Conservation (phyloP, 2,113 vertebrate species). For the Pan troglodytes region DNA sequence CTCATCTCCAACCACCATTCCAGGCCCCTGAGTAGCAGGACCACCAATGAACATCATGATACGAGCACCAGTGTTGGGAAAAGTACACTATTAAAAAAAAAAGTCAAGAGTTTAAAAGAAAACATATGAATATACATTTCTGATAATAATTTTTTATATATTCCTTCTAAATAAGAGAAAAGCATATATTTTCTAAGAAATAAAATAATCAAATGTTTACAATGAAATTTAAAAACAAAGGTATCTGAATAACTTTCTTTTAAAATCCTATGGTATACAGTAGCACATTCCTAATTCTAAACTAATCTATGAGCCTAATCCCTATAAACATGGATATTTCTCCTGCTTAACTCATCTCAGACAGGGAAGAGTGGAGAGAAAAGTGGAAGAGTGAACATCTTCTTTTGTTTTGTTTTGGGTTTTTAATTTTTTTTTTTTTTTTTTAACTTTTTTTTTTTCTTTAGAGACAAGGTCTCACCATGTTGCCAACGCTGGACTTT, state of each 20-base stretch:
- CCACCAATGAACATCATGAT: constrained; percentile 99
- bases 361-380: background rate
- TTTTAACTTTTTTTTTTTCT: background rate
- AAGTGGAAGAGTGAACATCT: background rate
- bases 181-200: constrained; percentile 12
- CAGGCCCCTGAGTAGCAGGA: constrained; percentile 96
- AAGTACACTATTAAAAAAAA: constrained; percentile 90
- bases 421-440: background rate
- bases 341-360: background rate
- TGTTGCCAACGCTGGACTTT: background rate
- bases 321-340: background rate
- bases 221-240: constrained; percentile 35
- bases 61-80: constrained; percentile 96
- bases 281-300: background rate
- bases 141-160: background rate
- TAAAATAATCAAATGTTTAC: constrained; percentile 35
- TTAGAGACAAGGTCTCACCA: background rate
- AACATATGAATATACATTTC: background rate
- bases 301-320: constrained; percentile 17
- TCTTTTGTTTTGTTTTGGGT: background rate
- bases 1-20: constrained; percentile 99
- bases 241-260: background rate
- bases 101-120: constrained; percentile 34
- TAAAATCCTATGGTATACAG: constrained; percentile 28
- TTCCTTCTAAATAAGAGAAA: background rate